Conservation (phyloP, 2,888 invertebrate genomes). For the Chelonus formosanus region DNA sequence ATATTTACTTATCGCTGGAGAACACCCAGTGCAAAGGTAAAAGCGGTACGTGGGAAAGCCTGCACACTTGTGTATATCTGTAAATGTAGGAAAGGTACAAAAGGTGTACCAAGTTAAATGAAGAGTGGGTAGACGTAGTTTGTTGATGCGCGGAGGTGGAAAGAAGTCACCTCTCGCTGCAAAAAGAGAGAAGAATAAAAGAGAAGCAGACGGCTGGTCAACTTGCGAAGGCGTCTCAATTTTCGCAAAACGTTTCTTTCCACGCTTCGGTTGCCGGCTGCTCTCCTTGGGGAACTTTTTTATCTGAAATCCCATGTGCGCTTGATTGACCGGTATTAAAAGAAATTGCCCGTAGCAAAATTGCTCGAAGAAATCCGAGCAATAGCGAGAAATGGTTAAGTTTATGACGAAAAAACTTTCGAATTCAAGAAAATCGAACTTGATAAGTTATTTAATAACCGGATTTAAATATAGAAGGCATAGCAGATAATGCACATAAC, state of each 20-base stretch:
- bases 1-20: slow-evolving; percentile 12
- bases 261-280: slow-evolving; percentile 22
- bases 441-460: slow-evolving; percentile 1
- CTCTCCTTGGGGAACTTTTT: slow-evolving; percentile 15
- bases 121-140: slow-evolving; percentile 46
- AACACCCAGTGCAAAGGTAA: neutral
- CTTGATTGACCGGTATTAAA: slow-evolving; percentile 29
- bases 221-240: slow-evolving; percentile 44
- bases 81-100: slow-evolving; percentile 14
- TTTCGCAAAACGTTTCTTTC: slow-evolving; percentile 36
- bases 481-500: too few relatives aligned
- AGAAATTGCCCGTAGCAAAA: slow-evolving; percentile 27
- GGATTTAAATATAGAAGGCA: too few relatives aligned
- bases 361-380: slow-evolving; percentile 23
- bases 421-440: slow-evolving; percentile 3
- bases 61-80: neutral
- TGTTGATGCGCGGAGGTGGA: slow-evolving; percentile 42
- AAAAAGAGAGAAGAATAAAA: slow-evolving; percentile 28
- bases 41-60: too few relatives aligned
- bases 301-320: slow-evolving; percentile 27
- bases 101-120: slow-evolving; percentile 40
- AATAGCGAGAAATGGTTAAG: slow-evolving; percentile 15
- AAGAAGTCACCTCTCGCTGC: slow-evolving; percentile 28
- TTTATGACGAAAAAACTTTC: slow-evolving; percentile 13
- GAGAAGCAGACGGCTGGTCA: slow-evolving; percentile 26